Conservation (phyloP, 2,888 invertebrate genomes). For the Branchinecta sandiegonensis region DNA sequence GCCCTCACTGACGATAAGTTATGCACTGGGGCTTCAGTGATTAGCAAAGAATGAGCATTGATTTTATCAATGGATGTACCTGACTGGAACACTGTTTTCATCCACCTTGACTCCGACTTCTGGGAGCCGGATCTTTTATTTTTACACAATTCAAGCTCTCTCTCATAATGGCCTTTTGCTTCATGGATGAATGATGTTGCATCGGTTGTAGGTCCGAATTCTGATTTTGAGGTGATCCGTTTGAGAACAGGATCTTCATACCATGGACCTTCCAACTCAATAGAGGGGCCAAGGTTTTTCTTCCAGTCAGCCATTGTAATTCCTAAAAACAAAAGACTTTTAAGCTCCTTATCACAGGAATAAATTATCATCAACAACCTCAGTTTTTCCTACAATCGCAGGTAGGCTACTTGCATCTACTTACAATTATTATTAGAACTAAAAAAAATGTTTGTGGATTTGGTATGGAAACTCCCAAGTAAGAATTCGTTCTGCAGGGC, state of each 20-base stretch:
- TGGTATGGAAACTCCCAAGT: too few species aligned
- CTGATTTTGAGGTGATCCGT: not conserved
- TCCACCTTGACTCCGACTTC: constrained; percentile 56
- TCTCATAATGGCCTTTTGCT: not conserved
- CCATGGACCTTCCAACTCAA: not conserved
- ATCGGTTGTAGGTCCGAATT: not conserved
- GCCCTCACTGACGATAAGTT: constrained; percentile 53
- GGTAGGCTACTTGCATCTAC: too few species aligned
- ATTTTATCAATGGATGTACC: constrained; percentile 74
- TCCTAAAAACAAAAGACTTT: not conserved
- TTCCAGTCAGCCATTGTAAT: not conserved
- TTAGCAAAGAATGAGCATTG: constrained; percentile 62
- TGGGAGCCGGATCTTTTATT: constrained; percentile 35
- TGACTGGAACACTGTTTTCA: constrained; percentile 56
- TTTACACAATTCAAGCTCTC: constrained; percentile 9
- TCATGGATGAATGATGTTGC: not conserved
- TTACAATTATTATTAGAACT: too few species aligned
- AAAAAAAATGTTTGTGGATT: too few species aligned
- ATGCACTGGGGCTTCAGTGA: constrained; percentile 70
- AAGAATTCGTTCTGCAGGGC: too few species aligned
- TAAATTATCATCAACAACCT: too few species aligned
- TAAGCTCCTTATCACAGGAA: too few species aligned
- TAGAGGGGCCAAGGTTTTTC: not conserved
- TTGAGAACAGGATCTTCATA: not conserved
- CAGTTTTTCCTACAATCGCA: too few species aligned